Conservation (phyloP, 2,888 invertebrate species). For the Agriotes lineatus region DNA sequence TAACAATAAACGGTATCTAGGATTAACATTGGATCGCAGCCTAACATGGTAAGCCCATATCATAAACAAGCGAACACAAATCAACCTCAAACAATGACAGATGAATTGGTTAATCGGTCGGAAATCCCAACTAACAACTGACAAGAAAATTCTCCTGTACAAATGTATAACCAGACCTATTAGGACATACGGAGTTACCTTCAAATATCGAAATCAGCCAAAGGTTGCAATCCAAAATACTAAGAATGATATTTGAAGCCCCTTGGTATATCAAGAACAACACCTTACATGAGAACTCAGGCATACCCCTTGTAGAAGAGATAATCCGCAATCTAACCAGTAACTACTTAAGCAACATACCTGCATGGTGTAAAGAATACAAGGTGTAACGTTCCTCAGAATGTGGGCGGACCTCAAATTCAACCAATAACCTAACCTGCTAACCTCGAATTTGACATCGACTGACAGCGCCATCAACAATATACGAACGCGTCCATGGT, state of each 20-base stretch:
- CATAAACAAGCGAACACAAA: not conserved
- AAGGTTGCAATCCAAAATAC: constrained; percentile 11
- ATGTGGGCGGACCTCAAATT: too few relatives aligned
- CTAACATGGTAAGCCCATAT: not conserved
- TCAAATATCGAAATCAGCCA: constrained; percentile 7
- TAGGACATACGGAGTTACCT: constrained; percentile 7
- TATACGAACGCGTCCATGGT: too few relatives aligned
- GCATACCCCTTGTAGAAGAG: not conserved
- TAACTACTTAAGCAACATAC: not conserved
- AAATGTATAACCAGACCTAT: too few relatives aligned
- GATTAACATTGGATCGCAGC: not conserved
- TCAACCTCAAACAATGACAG: too few relatives aligned
- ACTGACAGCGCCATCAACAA: too few relatives aligned
- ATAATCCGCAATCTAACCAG: not conserved
- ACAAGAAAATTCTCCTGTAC: not conserved
- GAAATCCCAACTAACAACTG: not conserved
- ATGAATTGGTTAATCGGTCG: too few relatives aligned
- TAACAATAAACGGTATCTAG: too few relatives aligned
- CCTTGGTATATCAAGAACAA: constrained; percentile 12
- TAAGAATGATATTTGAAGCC: constrained; percentile 10
- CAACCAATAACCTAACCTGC: too few relatives aligned
- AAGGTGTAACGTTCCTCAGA: too few relatives aligned
- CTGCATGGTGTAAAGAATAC: too few relatives aligned
- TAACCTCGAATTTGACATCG: too few relatives aligned
- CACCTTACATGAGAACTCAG: not conserved